Base-by-base conservation (phyloP, 2,888 invertebrate species). In the Mechanitis mazaeus region DNA sequence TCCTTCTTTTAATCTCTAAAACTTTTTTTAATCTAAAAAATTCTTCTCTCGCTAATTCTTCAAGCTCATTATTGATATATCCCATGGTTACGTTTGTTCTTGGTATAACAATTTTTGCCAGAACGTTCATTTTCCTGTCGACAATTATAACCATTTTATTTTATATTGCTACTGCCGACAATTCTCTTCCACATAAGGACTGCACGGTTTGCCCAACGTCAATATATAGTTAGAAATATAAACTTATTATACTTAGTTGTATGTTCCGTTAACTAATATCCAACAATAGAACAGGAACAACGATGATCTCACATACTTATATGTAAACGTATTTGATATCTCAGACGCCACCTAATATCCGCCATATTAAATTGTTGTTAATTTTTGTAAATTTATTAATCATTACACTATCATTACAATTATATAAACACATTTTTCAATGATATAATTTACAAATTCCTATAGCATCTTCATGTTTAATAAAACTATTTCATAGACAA, bases 121-220 rank as follows among this genome's bases (percentile, higher is more conserved):
- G 68, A 38, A 79, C 75, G 63, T 80, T 78, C 66, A 65, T 65
- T 71, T 72, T 75, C 75, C 80, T 80, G 76, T 70, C 56, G 64
- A 74, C 68, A 71, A 71, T 72, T 58, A 61, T 65, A 12, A 59
- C 54, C 54, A 54, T 54, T 20, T 56, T 58, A 46, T 33, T 56
- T 56, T 60, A 35, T 20, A 46, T 62, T 33, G n/a, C 6, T 57
- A 47, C 35, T 75, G 72, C 72, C 71, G 69, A 73, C 64, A 55
- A 61, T 72, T 67, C 68, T 66, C 56, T 64, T 66, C 68, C 66
- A 64, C 58, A 53, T 71, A 76, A 78, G 75, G 74, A 76, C 76
- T 76, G 74, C 64, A 76, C 75, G 72, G 71, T 65, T 58, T 61
- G 66, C 56, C 11, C 35, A 35, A 6, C 46, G 65, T 56, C 20